These are phyloP conservation scores for Cyrtonyx montezumae DNA, from an alignment of 2,113 vertebrate genomes.

Conservation along the genomic window DNA sequence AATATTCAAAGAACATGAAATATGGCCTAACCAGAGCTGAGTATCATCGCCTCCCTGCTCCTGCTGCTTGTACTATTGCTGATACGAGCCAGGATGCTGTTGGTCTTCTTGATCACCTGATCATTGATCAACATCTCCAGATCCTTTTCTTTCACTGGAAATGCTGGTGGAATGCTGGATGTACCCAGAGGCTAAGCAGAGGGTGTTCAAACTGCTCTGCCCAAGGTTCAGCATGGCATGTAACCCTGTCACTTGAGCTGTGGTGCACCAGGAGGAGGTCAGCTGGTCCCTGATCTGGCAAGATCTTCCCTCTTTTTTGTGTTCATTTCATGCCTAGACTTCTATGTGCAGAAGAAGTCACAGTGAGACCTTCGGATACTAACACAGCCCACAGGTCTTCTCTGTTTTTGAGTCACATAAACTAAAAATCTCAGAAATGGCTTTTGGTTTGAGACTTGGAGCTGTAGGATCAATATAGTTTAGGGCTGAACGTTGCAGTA, in stretches of 20 bases:
- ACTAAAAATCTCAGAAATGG: not conserved
- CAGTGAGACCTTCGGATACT: not conserved
- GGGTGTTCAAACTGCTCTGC: fast-evolving
- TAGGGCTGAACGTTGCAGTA: not conserved
- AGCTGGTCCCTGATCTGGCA: not conserved
- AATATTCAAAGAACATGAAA: too few relatives aligned
- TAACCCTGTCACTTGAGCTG: not conserved
- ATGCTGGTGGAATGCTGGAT: not conserved
- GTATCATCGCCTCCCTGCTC: too few relatives aligned
- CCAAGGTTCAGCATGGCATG: not conserved
- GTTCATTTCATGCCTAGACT: too few relatives aligned
- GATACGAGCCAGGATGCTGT: too few relatives aligned
- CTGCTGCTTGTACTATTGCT: too few relatives aligned
- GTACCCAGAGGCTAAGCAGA: not conserved
- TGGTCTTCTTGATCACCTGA: too few relatives aligned
- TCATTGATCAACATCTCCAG: too few relatives aligned
- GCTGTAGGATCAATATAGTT: not conserved
- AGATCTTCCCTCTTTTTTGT: not conserved
- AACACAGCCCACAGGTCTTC: not conserved
- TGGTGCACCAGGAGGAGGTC: not conserved
- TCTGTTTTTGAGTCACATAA: not conserved
- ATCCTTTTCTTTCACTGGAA: too few relatives aligned
- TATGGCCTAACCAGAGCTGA: too few relatives aligned
- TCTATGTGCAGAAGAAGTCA: fast-evolving
- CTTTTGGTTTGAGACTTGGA: not conserved